Evolutionary conservation across 2,888 invertebrate species (phyloP).

Genomic region (Osmoderma eremita): DNA sequence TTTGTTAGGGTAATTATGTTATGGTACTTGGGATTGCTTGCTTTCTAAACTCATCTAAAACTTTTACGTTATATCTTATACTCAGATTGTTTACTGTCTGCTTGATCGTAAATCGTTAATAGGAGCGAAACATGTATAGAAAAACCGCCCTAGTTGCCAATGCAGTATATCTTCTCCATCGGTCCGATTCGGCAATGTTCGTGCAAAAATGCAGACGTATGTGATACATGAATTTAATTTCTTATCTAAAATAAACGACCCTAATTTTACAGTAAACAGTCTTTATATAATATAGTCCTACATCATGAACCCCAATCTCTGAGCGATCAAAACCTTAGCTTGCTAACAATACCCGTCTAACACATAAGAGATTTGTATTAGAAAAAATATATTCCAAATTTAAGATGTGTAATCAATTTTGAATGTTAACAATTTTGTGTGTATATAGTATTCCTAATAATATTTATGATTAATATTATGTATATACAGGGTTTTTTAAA

Average conservation of each 20-base stretch:
- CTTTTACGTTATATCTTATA: not conserved
- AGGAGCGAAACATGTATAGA: no score
- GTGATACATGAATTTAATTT: no score
- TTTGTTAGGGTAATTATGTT: constrained; percentile 18
- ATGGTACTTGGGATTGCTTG: constrained; percentile 5
- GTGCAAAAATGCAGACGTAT: no score
- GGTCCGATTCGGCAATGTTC: no score
- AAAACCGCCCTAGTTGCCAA: no score
- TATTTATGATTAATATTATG: constrained; percentile 16
- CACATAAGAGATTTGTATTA: constrained; percentile 18
- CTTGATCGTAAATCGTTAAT: no score
- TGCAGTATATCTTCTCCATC: no score
- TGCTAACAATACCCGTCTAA: constrained; percentile 7
- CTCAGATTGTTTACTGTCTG: no score
- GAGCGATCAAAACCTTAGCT: constrained; percentile 13
- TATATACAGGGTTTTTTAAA: constrained; percentile 29
- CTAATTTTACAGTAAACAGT: no score
- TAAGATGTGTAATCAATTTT: constrained; percentile 23
- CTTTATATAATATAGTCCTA: constrained; percentile 2
- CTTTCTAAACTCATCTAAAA: constrained; percentile 14
- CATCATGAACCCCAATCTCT: constrained; percentile 20
- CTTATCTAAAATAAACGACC: no score
- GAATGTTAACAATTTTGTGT: constrained; percentile 28
- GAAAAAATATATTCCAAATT: constrained; percentile 28
- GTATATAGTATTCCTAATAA: constrained; percentile 31